phyloP scores from a whole-genome alignment of 1,140 invertebrate species.

The Drosophila serrata region DNA sequence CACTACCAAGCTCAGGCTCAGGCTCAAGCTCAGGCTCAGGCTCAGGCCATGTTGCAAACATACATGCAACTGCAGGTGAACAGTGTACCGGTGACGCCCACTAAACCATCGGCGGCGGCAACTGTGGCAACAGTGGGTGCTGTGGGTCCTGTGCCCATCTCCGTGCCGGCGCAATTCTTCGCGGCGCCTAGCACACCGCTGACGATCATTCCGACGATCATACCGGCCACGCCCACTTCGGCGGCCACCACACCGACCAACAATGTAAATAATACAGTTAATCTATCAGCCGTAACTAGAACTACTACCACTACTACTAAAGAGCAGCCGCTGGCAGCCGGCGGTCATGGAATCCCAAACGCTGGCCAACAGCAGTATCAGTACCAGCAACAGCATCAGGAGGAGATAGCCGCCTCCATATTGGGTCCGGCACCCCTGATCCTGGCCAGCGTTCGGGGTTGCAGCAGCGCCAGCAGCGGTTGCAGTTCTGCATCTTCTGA shows the following conservation, averaged over 20 bases:
- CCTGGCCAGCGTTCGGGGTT: slow-evolving; percentile 41
- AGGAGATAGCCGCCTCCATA: slow-evolving; percentile 28
- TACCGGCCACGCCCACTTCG: slow-evolving; percentile 74
- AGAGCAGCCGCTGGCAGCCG: slow-evolving; percentile 68
- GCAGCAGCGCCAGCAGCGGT: slow-evolving; percentile 78
- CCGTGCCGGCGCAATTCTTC: slow-evolving; percentile 62
- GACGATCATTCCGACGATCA: slow-evolving; percentile 76
- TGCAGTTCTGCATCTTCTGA: slow-evolving; percentile 85
- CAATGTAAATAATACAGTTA: slow-evolving; percentile 85
- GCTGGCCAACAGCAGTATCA: slow-evolving; percentile 9
- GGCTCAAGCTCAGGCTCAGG: slow-evolving; percentile 63
- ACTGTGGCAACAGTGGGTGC: slow-evolving; percentile 15
- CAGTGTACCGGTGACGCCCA: slow-evolving; percentile 73
- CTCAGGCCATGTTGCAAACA: slow-evolving; percentile 80
- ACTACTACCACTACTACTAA: slow-evolving; percentile 81
- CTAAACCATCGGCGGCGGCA: slow-evolving; percentile 57
- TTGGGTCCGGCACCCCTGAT: slow-evolving; percentile 45
- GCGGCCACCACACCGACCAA: slow-evolving; percentile 80
- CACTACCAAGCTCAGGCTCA: slow-evolving; percentile 56
- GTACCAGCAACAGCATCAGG: not conserved
- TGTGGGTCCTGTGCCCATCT: slow-evolving; percentile 38
- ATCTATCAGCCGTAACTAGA: slow-evolving; percentile 84
- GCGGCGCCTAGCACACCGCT: slow-evolving; percentile 74
- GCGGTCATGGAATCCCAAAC: slow-evolving; percentile 45
- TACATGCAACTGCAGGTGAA: slow-evolving; percentile 84